Evolutionary conservation across 2,113 vertebrate genomes (phyloP).

Genomic region (Salvelinus fontinalis): DNA sequence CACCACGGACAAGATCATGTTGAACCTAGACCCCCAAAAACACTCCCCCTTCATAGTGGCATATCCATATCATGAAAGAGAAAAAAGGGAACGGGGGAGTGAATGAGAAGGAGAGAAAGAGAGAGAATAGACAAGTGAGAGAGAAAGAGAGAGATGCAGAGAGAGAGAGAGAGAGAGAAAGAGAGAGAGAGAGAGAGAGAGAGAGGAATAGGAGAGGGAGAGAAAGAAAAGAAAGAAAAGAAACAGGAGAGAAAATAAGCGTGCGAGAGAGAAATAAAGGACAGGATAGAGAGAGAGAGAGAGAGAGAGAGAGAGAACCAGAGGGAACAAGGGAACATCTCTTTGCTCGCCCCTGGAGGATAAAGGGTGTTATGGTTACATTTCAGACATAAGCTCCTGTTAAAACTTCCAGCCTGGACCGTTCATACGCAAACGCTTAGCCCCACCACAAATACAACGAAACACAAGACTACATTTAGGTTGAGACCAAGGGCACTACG

Average conservation of each 20-base stretch:
- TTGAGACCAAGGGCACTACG: slow-evolving; percentile 2
- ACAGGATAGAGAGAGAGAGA: neutral
- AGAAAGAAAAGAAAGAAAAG: neutral
- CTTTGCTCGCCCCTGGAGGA: slow-evolving; percentile 55
- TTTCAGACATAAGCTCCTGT: slow-evolving; percentile 64
- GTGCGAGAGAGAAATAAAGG: too few species aligned
- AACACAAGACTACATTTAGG: slow-evolving; percentile 44
- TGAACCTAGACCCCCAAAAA: neutral
- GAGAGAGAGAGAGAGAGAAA: neutral
- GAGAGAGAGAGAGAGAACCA: neutral
- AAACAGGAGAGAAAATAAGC: slow-evolving; percentile 21
- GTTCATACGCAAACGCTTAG: slow-evolving; percentile 58
- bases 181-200: neutral
- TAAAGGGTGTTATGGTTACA: slow-evolving; percentile 65
- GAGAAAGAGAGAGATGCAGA: too few species aligned
- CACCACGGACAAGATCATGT: too few species aligned
- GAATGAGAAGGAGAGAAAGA: slow-evolving; percentile 15
- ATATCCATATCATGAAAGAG: too few species aligned
- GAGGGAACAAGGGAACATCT: slow-evolving; percentile 15
- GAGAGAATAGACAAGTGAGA: neutral
- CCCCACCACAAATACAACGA: slow-evolving; percentile 40
- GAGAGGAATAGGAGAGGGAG: neutral
- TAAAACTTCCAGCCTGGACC: slow-evolving; percentile 56
- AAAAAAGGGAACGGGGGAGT: neutral
- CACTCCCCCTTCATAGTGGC: neutral